These are phyloP conservation scores for Parauchenoglanis punctatus DNA, from an alignment of 2,797 vertebrate species.

Conservation along the genomic window DNA sequence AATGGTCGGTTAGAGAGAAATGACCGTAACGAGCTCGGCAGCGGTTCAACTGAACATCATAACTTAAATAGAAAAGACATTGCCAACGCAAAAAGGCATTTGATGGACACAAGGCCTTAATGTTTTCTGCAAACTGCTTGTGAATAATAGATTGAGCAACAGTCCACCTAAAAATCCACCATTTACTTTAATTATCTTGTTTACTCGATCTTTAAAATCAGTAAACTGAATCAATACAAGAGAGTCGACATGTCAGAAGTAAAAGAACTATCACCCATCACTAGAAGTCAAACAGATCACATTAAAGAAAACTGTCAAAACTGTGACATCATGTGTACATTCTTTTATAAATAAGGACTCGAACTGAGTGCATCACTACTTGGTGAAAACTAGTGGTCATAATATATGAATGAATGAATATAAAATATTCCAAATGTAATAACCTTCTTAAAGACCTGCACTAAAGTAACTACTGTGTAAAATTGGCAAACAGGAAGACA, in stretches of 20 bases:
- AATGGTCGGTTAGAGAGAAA: too few relatives aligned
- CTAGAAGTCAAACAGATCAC: neutral
- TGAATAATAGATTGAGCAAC: neutral
- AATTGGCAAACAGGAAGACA: conserved; percentile 33
- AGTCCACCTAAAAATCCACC: neutral
- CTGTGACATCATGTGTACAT: neutral
- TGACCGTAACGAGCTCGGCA: too few relatives aligned
- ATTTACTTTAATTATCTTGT: neutral
- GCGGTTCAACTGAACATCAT: too few relatives aligned
- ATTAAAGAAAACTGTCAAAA: neutral
- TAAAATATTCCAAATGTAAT: neutral
- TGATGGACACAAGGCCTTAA: too few relatives aligned
- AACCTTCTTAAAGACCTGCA: neutral
- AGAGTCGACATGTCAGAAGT: neutral
- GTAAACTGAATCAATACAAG: neutral
- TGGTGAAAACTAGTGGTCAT: neutral
- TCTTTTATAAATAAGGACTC: neutral
- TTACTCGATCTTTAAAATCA: neutral
- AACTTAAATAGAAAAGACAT: too few relatives aligned
- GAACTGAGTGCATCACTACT: neutral
- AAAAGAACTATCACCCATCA: neutral
- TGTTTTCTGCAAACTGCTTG: neutral
- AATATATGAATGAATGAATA: too few relatives aligned
- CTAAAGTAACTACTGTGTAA: neutral
- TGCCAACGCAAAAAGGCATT: too few relatives aligned